These are phyloP conservation scores for Neogale vison DNA, from an alignment of 2,113 vertebrate species.

Conservation along the genomic window DNA sequence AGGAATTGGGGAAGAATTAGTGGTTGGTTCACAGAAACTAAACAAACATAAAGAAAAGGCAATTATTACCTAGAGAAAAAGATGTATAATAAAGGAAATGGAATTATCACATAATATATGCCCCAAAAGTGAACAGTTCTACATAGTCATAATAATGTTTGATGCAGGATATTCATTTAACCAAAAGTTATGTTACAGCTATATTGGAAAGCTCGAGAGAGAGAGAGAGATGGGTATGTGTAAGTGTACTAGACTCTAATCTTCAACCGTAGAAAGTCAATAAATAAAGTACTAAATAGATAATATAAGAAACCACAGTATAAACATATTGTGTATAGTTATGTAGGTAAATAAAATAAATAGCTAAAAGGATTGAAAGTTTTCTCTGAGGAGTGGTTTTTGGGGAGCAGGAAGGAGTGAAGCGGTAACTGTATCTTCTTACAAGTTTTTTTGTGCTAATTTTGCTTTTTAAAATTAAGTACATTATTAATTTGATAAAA, in stretches of 20 bases:
- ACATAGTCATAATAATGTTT: not conserved
- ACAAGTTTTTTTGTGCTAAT: not conserved
- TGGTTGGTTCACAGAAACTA: not conserved
- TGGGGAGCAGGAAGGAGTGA: not conserved
- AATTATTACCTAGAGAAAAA: not conserved
- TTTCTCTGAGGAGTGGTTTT: slow-evolving; percentile 18
- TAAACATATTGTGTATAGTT: not conserved
- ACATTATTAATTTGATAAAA: slow-evolving; percentile 39
- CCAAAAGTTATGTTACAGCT: not conserved
- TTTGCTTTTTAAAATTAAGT: slow-evolving; percentile 38
- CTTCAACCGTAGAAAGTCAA: not conserved
- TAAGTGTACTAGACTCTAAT: not conserved
- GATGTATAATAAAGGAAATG: not conserved
- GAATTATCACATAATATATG: not conserved
- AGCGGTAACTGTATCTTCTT: slow-evolving; percentile 18
- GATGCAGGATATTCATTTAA: not conserved
- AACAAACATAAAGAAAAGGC: not conserved
- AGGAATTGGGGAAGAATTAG: not conserved
- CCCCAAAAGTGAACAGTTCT: slow-evolving; percentile 7
- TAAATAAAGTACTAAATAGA: not conserved
- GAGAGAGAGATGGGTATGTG: not conserved
- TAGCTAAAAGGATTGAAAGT: not conserved
- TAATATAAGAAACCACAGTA: not conserved
- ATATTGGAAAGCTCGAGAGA: not conserved
- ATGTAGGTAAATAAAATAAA: slow-evolving; percentile 32